Evolutionary conservation across 2,888 invertebrate genomes (phyloP).

Genomic region (Patella pellucida): DNA sequence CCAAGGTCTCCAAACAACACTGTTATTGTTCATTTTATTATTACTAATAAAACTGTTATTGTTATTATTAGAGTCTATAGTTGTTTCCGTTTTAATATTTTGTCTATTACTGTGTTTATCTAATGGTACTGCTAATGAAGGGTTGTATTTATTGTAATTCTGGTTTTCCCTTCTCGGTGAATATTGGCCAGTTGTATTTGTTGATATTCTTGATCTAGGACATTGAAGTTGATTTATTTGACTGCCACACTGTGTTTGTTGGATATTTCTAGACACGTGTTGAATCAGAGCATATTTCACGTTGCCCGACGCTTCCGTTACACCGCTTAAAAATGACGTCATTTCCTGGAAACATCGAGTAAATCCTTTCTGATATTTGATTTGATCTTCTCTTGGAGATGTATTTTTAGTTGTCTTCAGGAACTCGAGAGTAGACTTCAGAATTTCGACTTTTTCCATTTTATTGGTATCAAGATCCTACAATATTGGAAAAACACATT

Average conservation of each 20-base stretch:
- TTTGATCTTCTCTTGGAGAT: too few species aligned
- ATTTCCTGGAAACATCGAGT: background rate
- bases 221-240: background rate
- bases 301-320: background rate
- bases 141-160: background rate
- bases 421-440: too few species aligned
- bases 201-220: background rate
- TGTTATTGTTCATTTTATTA: too few species aligned
- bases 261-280: background rate
- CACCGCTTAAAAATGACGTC: background rate
- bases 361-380: background rate
- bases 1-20: background rate
- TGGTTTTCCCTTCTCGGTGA: background rate
- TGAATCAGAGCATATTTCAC: background rate
- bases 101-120: too few species aligned
- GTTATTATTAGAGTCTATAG: too few species aligned
- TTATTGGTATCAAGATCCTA: too few species aligned
- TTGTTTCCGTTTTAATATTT: too few species aligned
- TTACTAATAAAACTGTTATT: too few species aligned
- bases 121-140: too few species aligned
- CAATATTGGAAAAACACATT: too few species aligned
- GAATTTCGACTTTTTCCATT: too few species aligned
- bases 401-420: too few species aligned
- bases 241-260: background rate
- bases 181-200: background rate